Evolutionary conservation across 2,888 invertebrate genomes (phyloP), one percentile per base, ranked within the genome.

Genomic region (Mesochorus sp.): DNA sequence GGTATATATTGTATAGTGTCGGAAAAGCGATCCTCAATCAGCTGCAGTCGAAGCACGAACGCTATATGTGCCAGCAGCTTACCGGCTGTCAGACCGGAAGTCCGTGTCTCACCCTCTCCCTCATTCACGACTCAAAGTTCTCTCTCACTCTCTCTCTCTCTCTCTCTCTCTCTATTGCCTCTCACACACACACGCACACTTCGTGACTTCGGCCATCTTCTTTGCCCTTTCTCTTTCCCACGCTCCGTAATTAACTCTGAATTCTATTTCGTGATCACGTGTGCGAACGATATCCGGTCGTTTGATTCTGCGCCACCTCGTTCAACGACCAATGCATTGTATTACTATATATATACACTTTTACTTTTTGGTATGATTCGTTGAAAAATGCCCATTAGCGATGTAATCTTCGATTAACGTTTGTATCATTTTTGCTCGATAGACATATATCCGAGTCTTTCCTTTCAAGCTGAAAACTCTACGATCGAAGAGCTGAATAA

Each of bases 21-120:
- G 59, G 61, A 64, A 75, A 70, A 70, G 64, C 78, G 70, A 78
- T 74, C 74, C 70, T 78, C 70, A 59, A 78, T 74, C 74, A 78
- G 66, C 78, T 39, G 66, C 53, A 74, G 74, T 71, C 74, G 66
- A 61, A 26, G 61, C 78, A 75, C 74, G 74, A 79, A 71, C 74
- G 74, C 78, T 68, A 70, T 78, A 74, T 79, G 53, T 67, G 64
- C 66, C 64, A 71, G 47, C 66, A 55, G 79, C 79, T 75, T 79
- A 75, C 47, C 44, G 79, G 39, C 71, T 79, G 75, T 55, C 71
- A 71, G 71, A 67, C 71, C 61, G 70, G 64, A 71, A 71, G 61
- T 71, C 66, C 66, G 26, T 55, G 14, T 17, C 71, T 34, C 47
- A 6, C 21, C 17, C 57, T 19, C 51, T 59, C 57, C 2, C 28